These are phyloP conservation scores for Caracal caracal DNA, from an alignment of 2,113 vertebrate genomes.

Conservation along the genomic window DNA sequence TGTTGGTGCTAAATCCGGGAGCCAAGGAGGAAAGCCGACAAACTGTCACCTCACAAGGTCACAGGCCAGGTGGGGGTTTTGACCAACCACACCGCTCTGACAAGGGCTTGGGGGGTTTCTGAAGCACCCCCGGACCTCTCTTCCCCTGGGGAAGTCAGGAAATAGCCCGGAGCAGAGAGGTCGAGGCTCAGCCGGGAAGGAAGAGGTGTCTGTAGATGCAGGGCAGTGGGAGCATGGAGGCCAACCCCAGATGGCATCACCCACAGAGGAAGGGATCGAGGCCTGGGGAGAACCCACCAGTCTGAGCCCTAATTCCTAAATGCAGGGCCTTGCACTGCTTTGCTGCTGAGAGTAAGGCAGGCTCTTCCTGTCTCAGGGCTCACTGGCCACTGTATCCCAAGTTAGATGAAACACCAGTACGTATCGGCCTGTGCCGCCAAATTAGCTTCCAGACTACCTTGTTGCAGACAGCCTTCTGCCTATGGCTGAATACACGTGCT, in stretches of 20 bases:
- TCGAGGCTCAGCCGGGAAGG: not conserved
- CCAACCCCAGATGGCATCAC: accelerated
- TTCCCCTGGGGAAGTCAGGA: not conserved
- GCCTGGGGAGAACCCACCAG: not conserved
- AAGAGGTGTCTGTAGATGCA: not conserved
- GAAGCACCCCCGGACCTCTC: not conserved
- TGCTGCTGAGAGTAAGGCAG: not conserved
- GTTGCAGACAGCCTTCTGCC: not conserved
- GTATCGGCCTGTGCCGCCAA: not conserved
- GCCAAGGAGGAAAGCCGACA: constrained; percentile 54
- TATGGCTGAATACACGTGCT: not conserved
- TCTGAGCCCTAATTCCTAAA: not conserved
- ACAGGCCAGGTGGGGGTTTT: not conserved
- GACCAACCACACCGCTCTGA: not conserved
- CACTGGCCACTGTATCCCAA: not conserved
- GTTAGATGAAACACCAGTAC: not conserved
- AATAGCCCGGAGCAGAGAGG: not conserved
- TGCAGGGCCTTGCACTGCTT: not conserved
- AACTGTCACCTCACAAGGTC: not conserved
- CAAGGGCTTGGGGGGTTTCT: accelerated
- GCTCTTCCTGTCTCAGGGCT: too few relatives aligned
- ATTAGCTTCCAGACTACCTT: not conserved
- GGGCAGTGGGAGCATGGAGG: not conserved
- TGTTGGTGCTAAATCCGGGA: constrained; percentile 74
- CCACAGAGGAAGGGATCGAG: not conserved